phyloP scores from a whole-genome alignment of 2,888 invertebrate genomes.

The Cosmopolites sordidus region DNA sequence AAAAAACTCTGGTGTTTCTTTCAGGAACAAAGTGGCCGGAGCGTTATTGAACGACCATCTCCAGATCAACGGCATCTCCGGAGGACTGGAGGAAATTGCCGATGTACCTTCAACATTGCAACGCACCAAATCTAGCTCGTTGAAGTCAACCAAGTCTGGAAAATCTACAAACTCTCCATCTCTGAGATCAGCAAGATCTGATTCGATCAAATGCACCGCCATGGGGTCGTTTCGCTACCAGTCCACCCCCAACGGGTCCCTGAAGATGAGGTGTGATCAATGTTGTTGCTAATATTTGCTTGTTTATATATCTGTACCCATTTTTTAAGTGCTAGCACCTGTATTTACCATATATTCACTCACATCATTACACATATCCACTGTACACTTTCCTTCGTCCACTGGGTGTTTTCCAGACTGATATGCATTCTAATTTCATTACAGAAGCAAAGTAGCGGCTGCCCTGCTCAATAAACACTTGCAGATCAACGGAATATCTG shows the following conservation, averaged over 20 bases:
- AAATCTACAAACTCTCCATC: slow-evolving; percentile 12
- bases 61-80: slow-evolving; percentile 83
- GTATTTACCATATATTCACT: too few species aligned
- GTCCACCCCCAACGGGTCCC: slow-evolving; percentile 6
- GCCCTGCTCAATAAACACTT: slow-evolving; percentile 82
- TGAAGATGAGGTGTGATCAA: slow-evolving; percentile 17
- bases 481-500: slow-evolving; percentile 83
- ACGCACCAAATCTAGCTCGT: slow-evolving; percentile 13
- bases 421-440: slow-evolving; percentile 41
- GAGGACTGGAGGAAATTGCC: slow-evolving; percentile 46
- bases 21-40: slow-evolving; percentile 84
- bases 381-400: too few species aligned
- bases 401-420: too few species aligned
- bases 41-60: slow-evolving; percentile 82
- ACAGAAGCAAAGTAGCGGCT: slow-evolving; percentile 84
- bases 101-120: slow-evolving; percentile 6
- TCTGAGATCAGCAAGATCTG: slow-evolving; percentile 17
- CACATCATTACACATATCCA: too few species aligned
- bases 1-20: slow-evolving; percentile 34
- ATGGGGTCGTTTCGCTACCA: slow-evolving; percentile 6
- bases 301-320: too few species aligned
- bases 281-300: not conserved
- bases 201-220: slow-evolving; percentile 11
- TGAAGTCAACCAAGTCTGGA: slow-evolving; percentile 10
- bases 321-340: too few species aligned